Percentiles rank a stretch among this genome's conserved stretches.
These are phyloP conservation scores for Amiota mariae DNA, from an alignment of 2,888 invertebrate genomes.

Conservation along the genomic window DNA sequence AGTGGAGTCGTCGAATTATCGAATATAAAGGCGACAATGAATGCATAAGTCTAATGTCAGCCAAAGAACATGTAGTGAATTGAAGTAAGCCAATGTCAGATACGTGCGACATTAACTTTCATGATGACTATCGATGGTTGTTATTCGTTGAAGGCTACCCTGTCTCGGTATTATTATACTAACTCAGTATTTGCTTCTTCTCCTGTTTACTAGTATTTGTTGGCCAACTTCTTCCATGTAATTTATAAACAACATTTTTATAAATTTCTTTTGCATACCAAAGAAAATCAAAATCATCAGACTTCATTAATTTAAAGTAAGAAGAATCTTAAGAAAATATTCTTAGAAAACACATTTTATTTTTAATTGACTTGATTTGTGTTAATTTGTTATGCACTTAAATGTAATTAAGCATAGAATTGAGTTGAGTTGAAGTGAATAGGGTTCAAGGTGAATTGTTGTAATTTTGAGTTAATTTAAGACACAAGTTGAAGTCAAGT, in stretches of 20 bases:
- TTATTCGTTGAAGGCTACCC: background rate
- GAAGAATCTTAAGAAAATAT: no score
- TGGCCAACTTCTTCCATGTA: background rate
- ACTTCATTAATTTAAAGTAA: no score
- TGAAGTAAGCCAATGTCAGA: constrained; percentile 2
- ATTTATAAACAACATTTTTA: no score
- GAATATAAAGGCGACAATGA: no score
- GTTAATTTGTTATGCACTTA: constrained; percentile 11
- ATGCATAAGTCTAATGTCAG: background rate
- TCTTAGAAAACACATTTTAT: no score
- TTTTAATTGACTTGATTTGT: constrained; percentile 11
- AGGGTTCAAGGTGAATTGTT: no score
- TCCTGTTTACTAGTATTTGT: background rate
- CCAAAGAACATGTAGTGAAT: background rate
- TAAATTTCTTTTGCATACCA: no score
- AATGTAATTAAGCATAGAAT: background rate
- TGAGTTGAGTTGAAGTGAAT: no score
- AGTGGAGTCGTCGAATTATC: no score
- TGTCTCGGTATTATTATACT: background rate
- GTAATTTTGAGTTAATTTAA: no score
- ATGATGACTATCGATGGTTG: constrained; percentile 3
- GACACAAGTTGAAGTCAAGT: no score
- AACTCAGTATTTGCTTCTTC: background rate
- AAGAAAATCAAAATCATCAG: no score
- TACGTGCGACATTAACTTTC: constrained; percentile 28